Evolutionary conservation across 2,797 vertebrate genomes (phyloP).

Genomic region (Apogon talboti): DNA sequence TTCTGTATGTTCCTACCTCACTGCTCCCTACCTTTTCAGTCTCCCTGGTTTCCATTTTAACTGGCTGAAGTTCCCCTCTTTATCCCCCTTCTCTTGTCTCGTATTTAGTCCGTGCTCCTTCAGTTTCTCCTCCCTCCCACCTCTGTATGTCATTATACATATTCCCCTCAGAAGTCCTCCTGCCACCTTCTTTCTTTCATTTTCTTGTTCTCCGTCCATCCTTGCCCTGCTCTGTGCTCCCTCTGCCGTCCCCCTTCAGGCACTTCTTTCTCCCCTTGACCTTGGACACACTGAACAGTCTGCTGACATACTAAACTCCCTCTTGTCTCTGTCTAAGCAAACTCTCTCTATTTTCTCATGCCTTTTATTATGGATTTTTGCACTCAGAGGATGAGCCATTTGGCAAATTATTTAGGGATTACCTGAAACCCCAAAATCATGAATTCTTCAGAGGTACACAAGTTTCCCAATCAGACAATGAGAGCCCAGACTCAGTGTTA

Average conservation of each 20-base stretch:
- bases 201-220: constrained; percentile 15
- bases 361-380: not conserved
- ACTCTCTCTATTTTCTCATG: constrained; percentile 11
- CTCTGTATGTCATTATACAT: not conserved
- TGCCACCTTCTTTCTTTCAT: constrained; percentile 13
- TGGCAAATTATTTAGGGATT: constrained; percentile 24
- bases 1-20: not conserved
- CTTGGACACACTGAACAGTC: constrained; percentile 42
- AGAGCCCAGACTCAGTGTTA: not conserved
- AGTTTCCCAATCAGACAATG: constrained; percentile 1
- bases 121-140: not conserved
- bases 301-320: constrained; percentile 29
- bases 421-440: constrained; percentile 1
- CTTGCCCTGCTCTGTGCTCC: constrained; percentile 19
- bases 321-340: constrained; percentile 28
- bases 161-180: constrained; percentile 5
- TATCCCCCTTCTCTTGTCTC: not conserved
- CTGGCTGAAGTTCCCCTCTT: not conserved
- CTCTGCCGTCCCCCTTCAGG: constrained; percentile 38
- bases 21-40: not conserved
- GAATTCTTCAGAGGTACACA: constrained; percentile 5
- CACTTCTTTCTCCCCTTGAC: constrained; percentile 47
- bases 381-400: constrained; percentile 15
- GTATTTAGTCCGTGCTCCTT: not conserved
- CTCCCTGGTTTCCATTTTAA: constrained; percentile 1